Evolutionary conservation across 1,140 invertebrate genomes (phyloP).

Genomic region (Gryon sp.): DNA sequence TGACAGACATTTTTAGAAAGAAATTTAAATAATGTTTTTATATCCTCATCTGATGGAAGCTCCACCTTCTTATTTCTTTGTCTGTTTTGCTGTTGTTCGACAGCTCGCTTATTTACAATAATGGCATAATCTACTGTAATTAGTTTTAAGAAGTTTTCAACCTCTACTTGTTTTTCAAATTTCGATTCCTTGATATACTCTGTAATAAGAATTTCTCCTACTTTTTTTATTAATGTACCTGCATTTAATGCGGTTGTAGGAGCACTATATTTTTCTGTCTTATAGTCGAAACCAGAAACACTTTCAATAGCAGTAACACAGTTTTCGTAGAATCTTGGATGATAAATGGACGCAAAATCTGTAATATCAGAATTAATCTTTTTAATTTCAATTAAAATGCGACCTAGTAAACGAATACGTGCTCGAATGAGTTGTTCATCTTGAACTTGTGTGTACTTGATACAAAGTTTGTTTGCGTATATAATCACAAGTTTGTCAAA

Average conservation of each 20-base stretch:
- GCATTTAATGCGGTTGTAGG: conserved; percentile 1
- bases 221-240: not conserved
- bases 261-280: not conserved
- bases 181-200: conserved; percentile 6
- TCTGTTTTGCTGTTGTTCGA: not conserved
- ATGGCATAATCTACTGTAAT: not conserved
- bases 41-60: not conserved
- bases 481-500: not conserved
- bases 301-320: not conserved
- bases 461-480: conserved; percentile 2
- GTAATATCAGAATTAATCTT: not conserved
- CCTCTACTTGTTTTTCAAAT: not conserved
- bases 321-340: not conserved
- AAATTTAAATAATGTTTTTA: not conserved
- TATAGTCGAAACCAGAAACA: not conserved
- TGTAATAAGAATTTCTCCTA: conserved; percentile 2
- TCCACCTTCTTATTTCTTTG: not conserved
- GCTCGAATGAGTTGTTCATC: too few species aligned
- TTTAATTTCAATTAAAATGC: not conserved
- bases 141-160: conserved; percentile 16
- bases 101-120: not conserved
- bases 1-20: not conserved
- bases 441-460: not conserved
- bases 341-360: conserved; percentile 6
- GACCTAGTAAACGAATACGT: conserved; percentile 1